Conservation (phyloP, 2,797 vertebrate genomes). For the Tragopan temminckii region DNA sequence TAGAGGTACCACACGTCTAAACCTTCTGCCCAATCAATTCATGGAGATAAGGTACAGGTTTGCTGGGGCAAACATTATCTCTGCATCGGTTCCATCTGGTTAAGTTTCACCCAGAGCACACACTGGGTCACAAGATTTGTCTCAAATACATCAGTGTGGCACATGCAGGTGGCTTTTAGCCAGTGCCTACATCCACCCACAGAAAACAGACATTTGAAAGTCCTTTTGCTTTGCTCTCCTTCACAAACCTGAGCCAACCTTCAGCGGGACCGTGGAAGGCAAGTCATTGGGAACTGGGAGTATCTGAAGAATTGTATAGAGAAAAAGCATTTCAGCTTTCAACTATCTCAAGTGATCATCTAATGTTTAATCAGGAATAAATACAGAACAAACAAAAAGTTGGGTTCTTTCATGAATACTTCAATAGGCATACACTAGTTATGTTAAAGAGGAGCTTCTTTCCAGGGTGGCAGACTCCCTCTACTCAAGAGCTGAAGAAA, state of each 20-base stretch:
- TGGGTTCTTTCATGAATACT: neutral
- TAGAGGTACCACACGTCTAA: neutral
- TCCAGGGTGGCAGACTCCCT: neutral
- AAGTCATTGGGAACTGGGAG: neutral
- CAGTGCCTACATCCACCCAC: neutral
- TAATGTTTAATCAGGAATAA: slow-evolving; percentile 40
- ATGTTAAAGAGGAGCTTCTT: neutral
- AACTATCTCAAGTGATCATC: neutral
- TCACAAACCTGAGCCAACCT: neutral
- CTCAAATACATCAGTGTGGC: neutral
- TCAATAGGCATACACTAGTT: neutral
- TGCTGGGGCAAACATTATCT: neutral
- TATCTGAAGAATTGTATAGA: neutral
- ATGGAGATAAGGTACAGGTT: neutral
- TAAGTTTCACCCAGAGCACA: neutral
- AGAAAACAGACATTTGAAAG: neutral
- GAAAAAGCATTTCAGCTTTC: slow-evolving; percentile 8
- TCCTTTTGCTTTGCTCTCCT: neutral
- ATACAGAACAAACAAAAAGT: slow-evolving; percentile 40
- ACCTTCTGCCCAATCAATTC: fast-evolving
- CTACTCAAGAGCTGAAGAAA: neutral
- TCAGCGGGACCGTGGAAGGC: neutral
- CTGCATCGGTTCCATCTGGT: fast-evolving
- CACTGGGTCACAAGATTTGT: neutral
- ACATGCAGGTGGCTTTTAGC: fast-evolving